A percentile compares a stretch with the other conserved stretches of the same genome.
These are phyloP conservation scores for Nothocercus julius DNA, from an alignment of 2,113 vertebrate genomes.

Conservation along the genomic window DNA sequence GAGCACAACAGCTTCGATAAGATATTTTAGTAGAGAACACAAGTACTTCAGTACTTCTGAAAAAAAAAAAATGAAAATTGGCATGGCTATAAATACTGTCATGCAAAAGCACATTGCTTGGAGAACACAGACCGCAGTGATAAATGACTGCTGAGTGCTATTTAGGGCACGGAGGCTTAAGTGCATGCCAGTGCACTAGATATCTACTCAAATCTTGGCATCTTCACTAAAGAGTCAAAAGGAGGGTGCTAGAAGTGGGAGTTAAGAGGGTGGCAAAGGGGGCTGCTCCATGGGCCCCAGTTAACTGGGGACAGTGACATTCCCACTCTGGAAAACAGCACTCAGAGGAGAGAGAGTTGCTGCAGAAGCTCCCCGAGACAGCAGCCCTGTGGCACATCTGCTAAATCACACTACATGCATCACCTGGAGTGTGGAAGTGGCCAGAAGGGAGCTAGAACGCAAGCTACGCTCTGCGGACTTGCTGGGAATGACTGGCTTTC, in stretches of 20 bases:
- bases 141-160: conserved; percentile 50
- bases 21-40: not conserved
- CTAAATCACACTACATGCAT: accelerated
- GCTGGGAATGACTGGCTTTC: not conserved
- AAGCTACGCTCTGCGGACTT: accelerated
- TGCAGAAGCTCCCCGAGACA: not conserved
- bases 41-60: not conserved
- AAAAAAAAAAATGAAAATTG: conserved; percentile 3
- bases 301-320: not conserved
- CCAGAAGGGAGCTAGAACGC: not conserved
- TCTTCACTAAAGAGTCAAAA: conserved; percentile 14
- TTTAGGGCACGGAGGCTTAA: conserved; percentile 30
- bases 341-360: not conserved
- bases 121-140: not conserved
- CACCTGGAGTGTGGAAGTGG: accelerated
- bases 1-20: not conserved
- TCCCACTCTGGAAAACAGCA: not conserved
- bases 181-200: not conserved
- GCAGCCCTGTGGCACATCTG: not conserved
- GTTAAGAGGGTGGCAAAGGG: not conserved
- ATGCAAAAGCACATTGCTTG: not conserved
- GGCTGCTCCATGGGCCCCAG: not conserved
- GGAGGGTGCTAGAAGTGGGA: not conserved
- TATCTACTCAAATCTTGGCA: conserved; percentile 14
- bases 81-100: conserved; percentile 39